Base-by-base conservation (phyloP, 1,140 invertebrate genomes). In the Microplitis demolitor region DNA sequence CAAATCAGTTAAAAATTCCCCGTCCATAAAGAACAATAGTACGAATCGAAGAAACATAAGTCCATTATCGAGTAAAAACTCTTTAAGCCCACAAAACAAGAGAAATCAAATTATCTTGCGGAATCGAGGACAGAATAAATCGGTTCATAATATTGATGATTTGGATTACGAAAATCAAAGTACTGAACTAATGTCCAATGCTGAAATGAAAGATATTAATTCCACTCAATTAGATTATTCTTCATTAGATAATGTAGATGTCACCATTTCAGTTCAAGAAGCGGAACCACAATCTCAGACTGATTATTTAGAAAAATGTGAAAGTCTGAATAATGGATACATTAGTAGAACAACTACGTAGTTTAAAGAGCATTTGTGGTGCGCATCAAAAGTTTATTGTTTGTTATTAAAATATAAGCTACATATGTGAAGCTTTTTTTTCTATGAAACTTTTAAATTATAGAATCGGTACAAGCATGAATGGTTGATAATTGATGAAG, bases 261-360 rank as follows among this genome's bases (percentile, higher is more conserved):
- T 77, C 4, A 77, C 79, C 4, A 66, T 76, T 33, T 74, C 73
- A 61, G 77, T 77, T 16, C 74, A 76, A 39, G 77, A 78, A 31
- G 74, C 74, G 34, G 76, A 37, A 16, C 73, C 72, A n/a, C 39
- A 35, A 45, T 71, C 72, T 0, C 66, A 69, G 8, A 56, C 67
- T 5, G 82, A 83, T 16, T 83, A 81, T 50, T 64, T 56, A 6
- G 78, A 81, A 53, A 79, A 80, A 74, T 61, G 78, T 34, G 82
- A 85, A 74, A 81, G 76, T 0, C 70, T 85, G n/a, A 87, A 85
- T 69, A 87, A 87, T 45, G 86, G 86, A 53, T 87, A 85, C 66
- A 85, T 87, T 4, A 79, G 83, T 51, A 78, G 81, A 33, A 79
- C 83, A n/a, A 78, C 84, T 34, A 86, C 85, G 80, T 86, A 87